Evolutionary conservation across 2,797 vertebrate genomes (phyloP).

Genomic region (Euphonia xanthogaster): DNA sequence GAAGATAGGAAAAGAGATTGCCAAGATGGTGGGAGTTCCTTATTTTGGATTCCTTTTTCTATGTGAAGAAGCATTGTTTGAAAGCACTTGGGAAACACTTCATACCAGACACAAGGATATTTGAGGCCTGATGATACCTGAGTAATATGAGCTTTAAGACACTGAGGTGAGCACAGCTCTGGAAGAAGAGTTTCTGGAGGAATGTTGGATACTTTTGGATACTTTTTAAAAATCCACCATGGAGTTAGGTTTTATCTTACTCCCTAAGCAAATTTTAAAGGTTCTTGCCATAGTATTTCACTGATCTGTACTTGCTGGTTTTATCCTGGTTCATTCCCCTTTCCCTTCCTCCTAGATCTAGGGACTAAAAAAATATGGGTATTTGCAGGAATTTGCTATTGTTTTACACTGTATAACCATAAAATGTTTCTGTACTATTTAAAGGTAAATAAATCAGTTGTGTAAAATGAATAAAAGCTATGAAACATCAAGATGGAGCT

Average conservation of each 20-base stretch:
- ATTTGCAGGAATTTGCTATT: not conserved
- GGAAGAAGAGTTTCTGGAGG: not conserved
- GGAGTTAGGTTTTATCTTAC: not conserved
- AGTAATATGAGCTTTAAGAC: not conserved
- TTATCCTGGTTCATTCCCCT: not conserved
- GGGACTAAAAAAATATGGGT: not conserved
- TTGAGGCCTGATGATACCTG: not conserved
- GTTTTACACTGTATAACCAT: not conserved
- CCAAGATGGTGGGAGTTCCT: not conserved
- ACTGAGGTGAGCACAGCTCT: not conserved
- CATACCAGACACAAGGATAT: not conserved
- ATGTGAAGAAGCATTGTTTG: not conserved
- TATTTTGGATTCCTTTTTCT: not conserved
- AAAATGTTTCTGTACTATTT: not conserved
- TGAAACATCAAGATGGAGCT: constrained; percentile 17
- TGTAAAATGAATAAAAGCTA: constrained; percentile 17
- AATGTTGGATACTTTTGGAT: no score
- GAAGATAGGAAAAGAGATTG: not conserved
- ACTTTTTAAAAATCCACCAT: not conserved
- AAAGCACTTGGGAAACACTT: not conserved
- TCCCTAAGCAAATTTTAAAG: not conserved
- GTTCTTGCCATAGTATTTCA: not conserved
- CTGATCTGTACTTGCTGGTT: not conserved
- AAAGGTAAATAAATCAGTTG: constrained; percentile 27
- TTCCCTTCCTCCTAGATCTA: not conserved